These are phyloP conservation scores for Epicampocera succincta DNA, from an alignment of 2,888 invertebrate genomes.

Conservation along the genomic window DNA sequence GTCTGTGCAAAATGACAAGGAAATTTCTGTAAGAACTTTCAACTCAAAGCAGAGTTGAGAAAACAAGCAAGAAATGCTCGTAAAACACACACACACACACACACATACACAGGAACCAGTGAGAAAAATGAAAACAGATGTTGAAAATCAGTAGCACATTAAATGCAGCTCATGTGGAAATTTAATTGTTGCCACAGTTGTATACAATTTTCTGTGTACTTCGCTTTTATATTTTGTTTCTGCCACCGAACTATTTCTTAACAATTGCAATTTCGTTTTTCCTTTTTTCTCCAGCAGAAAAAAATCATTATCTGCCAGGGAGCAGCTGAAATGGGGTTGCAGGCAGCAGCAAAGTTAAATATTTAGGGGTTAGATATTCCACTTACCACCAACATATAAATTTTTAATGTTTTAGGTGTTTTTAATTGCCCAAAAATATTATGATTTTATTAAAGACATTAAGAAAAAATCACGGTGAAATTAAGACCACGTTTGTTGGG, in stretches of 20 bases:
- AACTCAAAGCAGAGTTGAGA: background rate
- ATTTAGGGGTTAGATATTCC: slow-evolving; percentile 50
- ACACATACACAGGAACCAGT: slow-evolving; percentile 42
- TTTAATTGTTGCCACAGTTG: slow-evolving; percentile 75
- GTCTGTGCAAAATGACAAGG: slow-evolving; percentile 25
- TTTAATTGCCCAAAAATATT: slow-evolving; percentile 68
- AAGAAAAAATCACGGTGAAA: slow-evolving; percentile 54
- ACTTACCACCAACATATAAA: slow-evolving; percentile 22
- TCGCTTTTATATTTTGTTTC: background rate
- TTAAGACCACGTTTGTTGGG: slow-evolving; percentile 63
- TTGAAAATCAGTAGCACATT: slow-evolving; percentile 80
- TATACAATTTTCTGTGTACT: slow-evolving; percentile 31
- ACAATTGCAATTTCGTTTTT: slow-evolving; percentile 44
- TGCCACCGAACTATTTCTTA: slow-evolving; percentile 37
- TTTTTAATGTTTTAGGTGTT: slow-evolving; percentile 63
- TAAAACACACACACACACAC: slow-evolving; percentile 5
- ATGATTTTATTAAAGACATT: slow-evolving; percentile 68
- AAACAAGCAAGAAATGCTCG: background rate
- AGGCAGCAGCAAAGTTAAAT: background rate
- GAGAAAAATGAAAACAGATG: slow-evolving; percentile 79
- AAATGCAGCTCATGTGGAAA: slow-evolving; percentile 79
- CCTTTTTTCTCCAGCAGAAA: background rate
- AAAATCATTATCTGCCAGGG: slow-evolving; percentile 42
- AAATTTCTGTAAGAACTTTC: slow-evolving; percentile 25
- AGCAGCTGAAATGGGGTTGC: slow-evolving; percentile 49